Evolutionary conservation across 1,140 invertebrate species (phyloP).

Genomic region (Drosophila nebulosa): DNA sequence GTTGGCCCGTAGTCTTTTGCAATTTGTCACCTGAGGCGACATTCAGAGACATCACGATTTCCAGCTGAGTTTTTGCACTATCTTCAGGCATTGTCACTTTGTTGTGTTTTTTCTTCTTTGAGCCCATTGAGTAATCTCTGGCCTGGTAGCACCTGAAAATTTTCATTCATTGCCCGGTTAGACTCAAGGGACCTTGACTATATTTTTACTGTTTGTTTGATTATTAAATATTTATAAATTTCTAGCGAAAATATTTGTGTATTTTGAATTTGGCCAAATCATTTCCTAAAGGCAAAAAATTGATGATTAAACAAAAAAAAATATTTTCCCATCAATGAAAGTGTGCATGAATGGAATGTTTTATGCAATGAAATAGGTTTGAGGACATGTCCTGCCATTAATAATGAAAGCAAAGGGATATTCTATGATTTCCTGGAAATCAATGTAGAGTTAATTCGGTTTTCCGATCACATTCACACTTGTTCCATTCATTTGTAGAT

Average conservation of each 20-base stretch:
- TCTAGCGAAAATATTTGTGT: slow-evolving; percentile 69
- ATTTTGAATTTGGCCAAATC: slow-evolving; percentile 47
- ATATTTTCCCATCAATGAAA: slow-evolving; percentile 19
- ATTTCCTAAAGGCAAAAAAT: slow-evolving; percentile 58
- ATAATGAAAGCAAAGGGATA: slow-evolving; percentile 3
- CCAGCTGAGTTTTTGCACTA: slow-evolving; percentile 62
- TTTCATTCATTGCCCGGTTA: slow-evolving; percentile 1
- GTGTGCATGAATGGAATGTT: slow-evolving; percentile 3
- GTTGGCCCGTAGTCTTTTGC: slow-evolving; percentile 39
- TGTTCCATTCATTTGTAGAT: slow-evolving; percentile 14
- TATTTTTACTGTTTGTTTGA: slow-evolving; percentile 14
- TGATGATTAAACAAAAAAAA: not conserved
- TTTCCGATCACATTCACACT: slow-evolving; percentile 33
- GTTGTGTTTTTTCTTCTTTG: slow-evolving; percentile 22
- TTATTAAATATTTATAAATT: slow-evolving; percentile 64
- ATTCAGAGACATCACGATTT: slow-evolving; percentile 55
- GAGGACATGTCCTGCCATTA: not conserved
- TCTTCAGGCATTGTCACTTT: slow-evolving; percentile 23
- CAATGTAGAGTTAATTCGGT: slow-evolving; percentile 42
- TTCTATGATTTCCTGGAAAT: slow-evolving; percentile 23
- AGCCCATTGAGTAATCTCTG: slow-evolving; percentile 1
- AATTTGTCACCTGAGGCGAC: slow-evolving; percentile 77
- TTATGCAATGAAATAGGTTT: slow-evolving; percentile 55
- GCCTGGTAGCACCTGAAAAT: slow-evolving; percentile 25
- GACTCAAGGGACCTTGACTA: slow-evolving; percentile 34